These are phyloP conservation scores for Tinea pellionella DNA, from an alignment of 2,888 invertebrate species.

Conservation along the genomic window DNA sequence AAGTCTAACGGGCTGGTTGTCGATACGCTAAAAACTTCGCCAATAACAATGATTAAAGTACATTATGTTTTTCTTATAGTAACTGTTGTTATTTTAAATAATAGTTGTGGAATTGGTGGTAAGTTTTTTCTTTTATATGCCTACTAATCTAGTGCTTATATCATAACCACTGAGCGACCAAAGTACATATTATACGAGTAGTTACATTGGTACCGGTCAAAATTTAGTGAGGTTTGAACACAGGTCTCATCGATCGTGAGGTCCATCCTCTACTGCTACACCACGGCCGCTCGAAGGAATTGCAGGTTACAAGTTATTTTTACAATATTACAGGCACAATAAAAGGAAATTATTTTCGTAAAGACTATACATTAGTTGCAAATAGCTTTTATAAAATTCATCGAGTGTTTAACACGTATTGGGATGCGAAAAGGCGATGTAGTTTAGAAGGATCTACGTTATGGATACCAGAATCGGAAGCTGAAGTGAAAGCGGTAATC, in stretches of 20 bases:
- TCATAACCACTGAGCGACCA: no score
- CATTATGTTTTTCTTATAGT: neutral
- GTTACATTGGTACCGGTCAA: no score
- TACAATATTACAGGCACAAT: neutral
- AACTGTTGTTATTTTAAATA: neutral
- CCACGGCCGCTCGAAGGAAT: no score
- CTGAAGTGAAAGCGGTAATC: neutral
- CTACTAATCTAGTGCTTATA: no score
- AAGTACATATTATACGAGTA: no score
- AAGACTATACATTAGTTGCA: conserved; percentile 21
- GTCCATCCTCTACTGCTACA: no score
- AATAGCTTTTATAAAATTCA: conserved; percentile 23
- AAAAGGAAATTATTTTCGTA: conserved; percentile 17
- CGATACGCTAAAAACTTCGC: neutral
- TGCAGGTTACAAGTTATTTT: no score
- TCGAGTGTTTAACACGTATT: conserved; percentile 19
- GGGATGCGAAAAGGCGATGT: conserved; percentile 20
- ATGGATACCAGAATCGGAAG: neutral
- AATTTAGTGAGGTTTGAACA: no score
- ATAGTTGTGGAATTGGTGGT: neutral
- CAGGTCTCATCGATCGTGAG: no score
- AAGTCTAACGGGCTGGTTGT: neutral
- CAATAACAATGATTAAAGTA: neutral
- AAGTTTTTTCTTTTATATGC: neutral
- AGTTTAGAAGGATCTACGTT: conserved; percentile 20